Conservation (phyloP, 2,888 invertebrate genomes). For the Ophion obscuratus region DNA sequence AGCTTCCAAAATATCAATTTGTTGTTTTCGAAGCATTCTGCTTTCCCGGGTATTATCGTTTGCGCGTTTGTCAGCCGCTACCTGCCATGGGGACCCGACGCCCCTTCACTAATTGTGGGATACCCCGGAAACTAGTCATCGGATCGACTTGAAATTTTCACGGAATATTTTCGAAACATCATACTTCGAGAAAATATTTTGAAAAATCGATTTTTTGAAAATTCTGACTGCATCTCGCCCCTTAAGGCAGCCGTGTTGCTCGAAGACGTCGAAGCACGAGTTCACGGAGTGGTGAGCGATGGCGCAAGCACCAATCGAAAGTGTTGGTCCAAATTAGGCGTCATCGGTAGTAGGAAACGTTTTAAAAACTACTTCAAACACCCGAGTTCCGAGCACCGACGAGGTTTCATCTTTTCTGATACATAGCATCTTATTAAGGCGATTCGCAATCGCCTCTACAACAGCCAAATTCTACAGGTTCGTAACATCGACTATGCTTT, state of each 20-base stretch:
- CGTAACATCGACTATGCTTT: neutral
- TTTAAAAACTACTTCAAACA: conserved; percentile 46
- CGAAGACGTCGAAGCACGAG: conserved; percentile 62
- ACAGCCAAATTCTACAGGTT: conserved; percentile 25
- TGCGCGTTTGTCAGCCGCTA: no score
- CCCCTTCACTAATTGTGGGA: no score
- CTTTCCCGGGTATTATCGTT: no score
- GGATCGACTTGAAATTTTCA: no score
- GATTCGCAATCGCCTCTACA: conserved; percentile 66
- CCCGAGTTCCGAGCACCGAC: conserved; percentile 27
- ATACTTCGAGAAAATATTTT: no score
- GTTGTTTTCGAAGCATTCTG: no score
- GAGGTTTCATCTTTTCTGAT: conserved; percentile 64
- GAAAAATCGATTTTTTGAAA: no score
- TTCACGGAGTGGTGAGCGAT: conserved; percentile 66
- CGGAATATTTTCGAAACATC: no score
- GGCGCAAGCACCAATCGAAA: conserved; percentile 66
- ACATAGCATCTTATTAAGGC: conserved; percentile 68
- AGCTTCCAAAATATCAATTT: no score
- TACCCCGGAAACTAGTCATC: no score
- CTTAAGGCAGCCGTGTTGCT: conserved; percentile 54
- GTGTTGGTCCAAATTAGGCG: conserved; percentile 63
- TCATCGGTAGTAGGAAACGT: conserved; percentile 51
- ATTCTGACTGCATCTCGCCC: no score
- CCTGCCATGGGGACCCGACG: no score